Evolutionary conservation across 1,140 invertebrate genomes (phyloP).

Genomic region (Orchestia grillus): DNA sequence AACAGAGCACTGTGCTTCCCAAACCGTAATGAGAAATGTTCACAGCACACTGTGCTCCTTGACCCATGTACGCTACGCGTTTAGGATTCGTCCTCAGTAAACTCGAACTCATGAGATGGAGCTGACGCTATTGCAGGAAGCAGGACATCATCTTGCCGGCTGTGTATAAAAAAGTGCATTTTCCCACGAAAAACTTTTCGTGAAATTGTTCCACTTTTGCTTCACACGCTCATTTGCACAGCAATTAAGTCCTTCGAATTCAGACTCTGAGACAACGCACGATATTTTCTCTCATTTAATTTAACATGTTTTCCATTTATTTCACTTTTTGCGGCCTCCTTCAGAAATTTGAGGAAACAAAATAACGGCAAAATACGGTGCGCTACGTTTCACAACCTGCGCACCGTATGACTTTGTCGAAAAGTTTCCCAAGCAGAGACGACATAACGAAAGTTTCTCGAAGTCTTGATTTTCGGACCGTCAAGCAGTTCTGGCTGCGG

Average conservation of each 20-base stretch:
- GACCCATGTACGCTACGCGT: not conserved
- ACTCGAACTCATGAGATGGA: not conserved
- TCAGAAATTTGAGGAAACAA: not conserved
- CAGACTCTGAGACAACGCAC: no score
- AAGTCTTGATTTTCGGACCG: not conserved
- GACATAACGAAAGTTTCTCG: not conserved
- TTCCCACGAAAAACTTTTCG: no score
- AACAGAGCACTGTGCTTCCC: no score
- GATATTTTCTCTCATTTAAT: no score
- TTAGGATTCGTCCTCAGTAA: not conserved
- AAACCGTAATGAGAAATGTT: not conserved
- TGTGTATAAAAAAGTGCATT: no score
- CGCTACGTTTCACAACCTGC: not conserved
- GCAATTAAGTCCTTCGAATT: no score
- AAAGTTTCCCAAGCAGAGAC: not conserved
- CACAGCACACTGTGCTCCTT: no score
- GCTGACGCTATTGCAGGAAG: not conserved
- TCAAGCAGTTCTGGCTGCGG: not conserved
- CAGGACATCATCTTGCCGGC: not conserved
- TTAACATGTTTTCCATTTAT: no score
- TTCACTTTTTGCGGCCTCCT: not conserved
- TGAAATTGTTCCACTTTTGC: no score
- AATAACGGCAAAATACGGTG: not conserved
- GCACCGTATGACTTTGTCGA: not conserved
- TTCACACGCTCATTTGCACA: no score